phyloP scores from a whole-genome alignment of 2,797 vertebrate species.

The Poecilia wingei region DNA sequence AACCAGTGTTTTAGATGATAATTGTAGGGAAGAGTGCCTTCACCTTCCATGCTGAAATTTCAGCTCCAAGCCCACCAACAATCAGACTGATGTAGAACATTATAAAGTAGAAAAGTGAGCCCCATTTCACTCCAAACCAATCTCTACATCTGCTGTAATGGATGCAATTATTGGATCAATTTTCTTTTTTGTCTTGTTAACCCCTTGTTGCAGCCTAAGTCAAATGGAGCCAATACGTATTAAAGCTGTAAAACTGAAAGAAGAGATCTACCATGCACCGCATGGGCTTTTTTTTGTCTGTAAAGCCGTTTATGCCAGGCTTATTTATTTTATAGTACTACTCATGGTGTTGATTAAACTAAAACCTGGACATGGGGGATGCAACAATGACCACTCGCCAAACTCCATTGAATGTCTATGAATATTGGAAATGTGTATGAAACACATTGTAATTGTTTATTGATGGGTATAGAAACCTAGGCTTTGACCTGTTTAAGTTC shows the following conservation, averaged over 20 bases:
- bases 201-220: background rate
- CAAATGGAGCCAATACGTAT: background rate
- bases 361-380: background rate
- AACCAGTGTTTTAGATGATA: background rate
- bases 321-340: background rate
- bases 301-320: no score
- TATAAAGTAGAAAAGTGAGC: background rate
- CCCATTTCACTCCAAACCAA: background rate
- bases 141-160: conserved; percentile 2
- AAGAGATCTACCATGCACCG: background rate
- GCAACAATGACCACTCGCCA: background rate
- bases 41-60: background rate
- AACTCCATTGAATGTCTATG: background rate
- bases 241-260: background rate
- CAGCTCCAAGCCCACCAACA: background rate
- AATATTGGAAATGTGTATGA: background rate
- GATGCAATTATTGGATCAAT: conserved; percentile 5
- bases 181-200: conserved; percentile 4
- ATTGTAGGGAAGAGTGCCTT: background rate
- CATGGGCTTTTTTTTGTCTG: background rate
- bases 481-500: no score
- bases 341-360: background rate
- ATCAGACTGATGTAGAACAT: background rate
- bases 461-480: no score
- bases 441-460: background rate